Conservation (phyloP, 2,113 vertebrate genomes). For the Mionectes macconnelli region DNA sequence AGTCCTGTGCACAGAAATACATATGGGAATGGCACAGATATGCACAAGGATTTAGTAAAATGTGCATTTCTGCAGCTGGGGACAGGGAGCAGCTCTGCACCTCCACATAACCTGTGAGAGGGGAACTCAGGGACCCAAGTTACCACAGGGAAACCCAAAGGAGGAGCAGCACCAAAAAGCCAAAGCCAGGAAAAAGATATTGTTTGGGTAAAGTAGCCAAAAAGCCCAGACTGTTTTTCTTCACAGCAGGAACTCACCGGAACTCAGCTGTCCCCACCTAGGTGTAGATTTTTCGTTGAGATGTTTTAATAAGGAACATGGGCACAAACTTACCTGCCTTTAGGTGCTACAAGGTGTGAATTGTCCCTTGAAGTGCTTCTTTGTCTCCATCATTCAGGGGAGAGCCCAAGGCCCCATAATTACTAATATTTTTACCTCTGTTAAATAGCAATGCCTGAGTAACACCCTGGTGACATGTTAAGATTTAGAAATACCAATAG, state of each 20-base stretch:
- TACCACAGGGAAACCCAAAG: rapidly evolving
- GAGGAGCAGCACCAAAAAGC: background rate
- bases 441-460: background rate
- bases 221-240: background rate
- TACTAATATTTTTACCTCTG: background rate
- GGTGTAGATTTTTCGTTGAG: background rate
- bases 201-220: background rate
- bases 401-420: background rate
- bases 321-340: background rate
- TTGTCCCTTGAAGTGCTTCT: background rate
- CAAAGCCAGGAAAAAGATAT: background rate
- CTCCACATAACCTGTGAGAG: rapidly evolving
- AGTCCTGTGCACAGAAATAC: background rate
- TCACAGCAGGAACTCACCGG: background rate
- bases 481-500: background rate
- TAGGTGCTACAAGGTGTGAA: background rate
- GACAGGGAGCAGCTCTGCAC: background rate
- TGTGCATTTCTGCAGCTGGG: background rate
- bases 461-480: background rate
- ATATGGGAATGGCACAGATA: rapidly evolving
- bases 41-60: background rate
- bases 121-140: background rate
- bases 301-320: background rate
- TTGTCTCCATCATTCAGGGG: background rate
- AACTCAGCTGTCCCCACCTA: background rate